Evolutionary conservation across 2,113 vertebrate genomes (phyloP).

Genomic region (Gymnarchus niloticus): DNA sequence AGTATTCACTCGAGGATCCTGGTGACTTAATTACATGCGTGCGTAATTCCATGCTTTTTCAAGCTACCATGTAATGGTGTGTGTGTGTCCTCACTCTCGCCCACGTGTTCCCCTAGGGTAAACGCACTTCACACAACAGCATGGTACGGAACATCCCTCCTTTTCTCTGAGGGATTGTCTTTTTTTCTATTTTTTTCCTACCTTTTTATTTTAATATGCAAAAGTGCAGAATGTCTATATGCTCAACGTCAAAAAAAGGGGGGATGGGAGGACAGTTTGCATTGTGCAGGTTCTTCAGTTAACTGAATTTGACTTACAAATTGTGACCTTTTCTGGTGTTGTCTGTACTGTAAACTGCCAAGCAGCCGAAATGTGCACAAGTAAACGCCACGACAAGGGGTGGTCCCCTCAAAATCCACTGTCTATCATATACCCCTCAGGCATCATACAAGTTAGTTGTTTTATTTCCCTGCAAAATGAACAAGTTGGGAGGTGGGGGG

Average conservation of each 20-base stretch:
- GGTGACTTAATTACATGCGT: conserved; percentile 52
- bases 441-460: not conserved
- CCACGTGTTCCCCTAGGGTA: conserved; percentile 31
- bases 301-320: conserved; percentile 6
- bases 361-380: not conserved
- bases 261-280: not conserved
- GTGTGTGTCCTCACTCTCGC: not conserved
- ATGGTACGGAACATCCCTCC: conserved; percentile 31
- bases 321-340: not conserved
- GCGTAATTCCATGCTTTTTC: conserved; percentile 48
- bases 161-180: not conserved
- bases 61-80: conserved; percentile 41
- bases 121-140: conserved; percentile 37
- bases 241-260: not conserved
- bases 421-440: not conserved
- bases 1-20: conserved; percentile 55
- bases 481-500: no score
- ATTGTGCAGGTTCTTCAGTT: not conserved
- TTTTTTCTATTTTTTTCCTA: not conserved
- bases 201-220: conserved; percentile 5
- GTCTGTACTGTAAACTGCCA: not conserved
- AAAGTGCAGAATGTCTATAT: conserved; percentile 4
- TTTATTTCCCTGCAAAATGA: not conserved
- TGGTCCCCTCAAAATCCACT: not conserved
- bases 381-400: not conserved